A percentile compares a stretch with the other conserved stretches of the same genome.
phyloP scores from a whole-genome alignment of 1,140 invertebrate genomes.

The Portunus trituberculatus region DNA sequence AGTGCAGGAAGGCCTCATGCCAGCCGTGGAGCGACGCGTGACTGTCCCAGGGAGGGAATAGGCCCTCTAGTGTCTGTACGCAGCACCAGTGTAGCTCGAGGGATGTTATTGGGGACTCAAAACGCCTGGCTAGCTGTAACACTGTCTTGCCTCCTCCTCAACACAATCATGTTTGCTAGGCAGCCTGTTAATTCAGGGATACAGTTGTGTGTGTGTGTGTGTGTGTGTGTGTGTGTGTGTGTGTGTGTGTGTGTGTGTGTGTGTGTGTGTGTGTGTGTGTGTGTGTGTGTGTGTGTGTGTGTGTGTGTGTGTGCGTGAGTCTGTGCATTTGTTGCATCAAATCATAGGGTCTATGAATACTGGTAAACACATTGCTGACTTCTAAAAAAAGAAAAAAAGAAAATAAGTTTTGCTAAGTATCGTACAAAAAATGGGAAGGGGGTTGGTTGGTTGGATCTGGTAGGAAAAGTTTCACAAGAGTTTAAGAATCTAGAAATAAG shows the following conservation, averaged over 20 bases:
- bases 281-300: too few relatives aligned
- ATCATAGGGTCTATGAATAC: background rate
- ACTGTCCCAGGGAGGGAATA: background rate
- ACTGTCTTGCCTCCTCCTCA: background rate
- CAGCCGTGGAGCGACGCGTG: background rate
- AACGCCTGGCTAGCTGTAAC: background rate
- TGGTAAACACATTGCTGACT: background rate
- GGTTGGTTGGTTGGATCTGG: background rate
- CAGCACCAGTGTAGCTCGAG: background rate
- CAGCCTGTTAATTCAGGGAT: background rate
- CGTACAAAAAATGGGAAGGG: background rate
- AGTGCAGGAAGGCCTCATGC: background rate
- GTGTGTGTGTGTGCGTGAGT: too few relatives aligned
- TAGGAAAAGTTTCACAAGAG: background rate
- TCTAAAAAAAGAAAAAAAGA: background rate
- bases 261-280: too few relatives aligned
- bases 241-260: background rate
- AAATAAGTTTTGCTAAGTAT: background rate
- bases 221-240: conserved; percentile 10
- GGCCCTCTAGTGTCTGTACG: background rate
- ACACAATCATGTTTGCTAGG: background rate
- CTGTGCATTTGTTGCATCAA: background rate
- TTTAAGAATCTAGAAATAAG: background rate
- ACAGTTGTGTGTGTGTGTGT: background rate
- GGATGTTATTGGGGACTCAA: background rate